Percentiles rank a stretch among this genome's conserved stretches.
These are phyloP conservation scores for Rosalia funebris DNA, from an alignment of 2,888 invertebrate genomes.

Conservation along the genomic window DNA sequence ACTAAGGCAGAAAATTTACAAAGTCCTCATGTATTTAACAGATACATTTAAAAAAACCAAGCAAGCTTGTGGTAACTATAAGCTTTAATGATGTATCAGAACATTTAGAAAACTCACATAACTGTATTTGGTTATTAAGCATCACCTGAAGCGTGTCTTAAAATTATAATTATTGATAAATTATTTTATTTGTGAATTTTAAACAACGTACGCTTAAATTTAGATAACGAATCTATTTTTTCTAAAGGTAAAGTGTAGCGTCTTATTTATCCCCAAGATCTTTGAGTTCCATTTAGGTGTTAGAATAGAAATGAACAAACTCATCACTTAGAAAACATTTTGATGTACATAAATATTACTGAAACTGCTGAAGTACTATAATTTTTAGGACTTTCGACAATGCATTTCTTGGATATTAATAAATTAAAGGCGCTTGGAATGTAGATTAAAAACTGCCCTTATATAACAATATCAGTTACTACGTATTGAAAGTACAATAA, in stretches of 20 bases:
- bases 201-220: conserved; percentile 19
- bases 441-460: conserved; percentile 46
- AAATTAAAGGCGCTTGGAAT: conserved; percentile 25
- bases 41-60: conserved; percentile 18
- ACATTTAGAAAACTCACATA: conserved; percentile 24
- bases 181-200: conserved; percentile 8
- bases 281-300: conserved; percentile 45
- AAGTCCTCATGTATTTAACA: conserved; percentile 6
- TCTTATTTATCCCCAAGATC: conserved; percentile 22
- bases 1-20: conserved; percentile 43
- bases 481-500: conserved; percentile 45
- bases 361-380: conserved; percentile 29
- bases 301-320: conserved; percentile 31
- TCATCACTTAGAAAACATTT: conserved; percentile 22
- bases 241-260: conserved; percentile 9
- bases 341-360: conserved; percentile 16
- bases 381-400: conserved; percentile 14
- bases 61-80: conserved; percentile 49
- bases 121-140: conserved; percentile 44
- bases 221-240: conserved; percentile 23
- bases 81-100: conserved; percentile 47
- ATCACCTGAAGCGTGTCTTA: conserved; percentile 57
- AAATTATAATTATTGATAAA: conserved; percentile 28
- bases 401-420: conserved; percentile 22
- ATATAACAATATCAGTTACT: conserved; percentile 49